Evolutionary conservation across 2,797 vertebrate species (phyloP), one percentile per base, ranked within the genome.

Genomic region (Myotis findleyi): DNA sequence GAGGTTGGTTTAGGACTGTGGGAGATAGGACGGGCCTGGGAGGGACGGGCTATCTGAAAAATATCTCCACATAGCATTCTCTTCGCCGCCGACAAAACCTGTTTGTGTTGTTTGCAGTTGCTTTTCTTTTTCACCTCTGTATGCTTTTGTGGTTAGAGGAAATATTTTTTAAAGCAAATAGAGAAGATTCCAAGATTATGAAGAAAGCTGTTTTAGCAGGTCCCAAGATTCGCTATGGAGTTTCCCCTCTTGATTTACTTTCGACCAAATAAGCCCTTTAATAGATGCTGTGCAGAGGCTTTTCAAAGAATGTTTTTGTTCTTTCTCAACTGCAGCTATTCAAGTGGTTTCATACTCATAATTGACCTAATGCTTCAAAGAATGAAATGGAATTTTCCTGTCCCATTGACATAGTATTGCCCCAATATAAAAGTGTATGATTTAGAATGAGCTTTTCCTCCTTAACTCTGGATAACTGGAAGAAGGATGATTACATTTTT

Each of bases 361-460:
- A 44, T 73, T 69, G 79, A 75, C 49, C 85, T 62, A 91, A 73
- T 64, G 79, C 77, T 93, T 96, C 57, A 59, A 86, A 71, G 84
- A 81, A 53, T 94, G 92, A 90, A 95, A 44, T 80, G 75, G 85
- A 92, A 94, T 94, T 96, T 95, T 91, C 85, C 85, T 89, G 49
- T 36, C 64, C 49, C 47, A 18, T 62, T 68, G 80, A 69, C 66
- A 55, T n/a, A 64, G 55, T 53, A 36, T 62, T 83, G 75, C 23
- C 49, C 53, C 68, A 36, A 55, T 47, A 71, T 62, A n/a, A 89
- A 91, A 73, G 49, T 7, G 0, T 36, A 8, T 69, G 38, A 30
- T 49, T 75, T 71, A 16, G 64, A 79, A 71, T 86, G 66, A 79
- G 62, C 20, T 10, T 33, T 73, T 2, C 30, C 4, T n/a, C 21